phyloP scores from a whole-genome alignment of 2,113 vertebrate species.

The Cyanoramphus novaezelandiae region DNA sequence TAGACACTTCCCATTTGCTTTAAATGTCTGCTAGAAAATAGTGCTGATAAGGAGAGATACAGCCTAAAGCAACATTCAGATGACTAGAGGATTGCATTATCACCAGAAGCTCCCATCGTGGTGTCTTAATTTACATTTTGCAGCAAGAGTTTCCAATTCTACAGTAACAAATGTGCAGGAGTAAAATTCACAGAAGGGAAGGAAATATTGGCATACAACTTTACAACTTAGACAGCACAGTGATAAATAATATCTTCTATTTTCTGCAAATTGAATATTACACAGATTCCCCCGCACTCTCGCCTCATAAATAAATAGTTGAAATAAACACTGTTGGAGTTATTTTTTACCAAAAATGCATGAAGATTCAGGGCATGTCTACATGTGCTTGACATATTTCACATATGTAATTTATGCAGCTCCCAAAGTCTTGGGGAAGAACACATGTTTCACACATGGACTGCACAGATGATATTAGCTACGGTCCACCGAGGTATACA shows the following conservation, averaged over 20 bases:
- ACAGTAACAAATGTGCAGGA: slow-evolving; percentile 6
- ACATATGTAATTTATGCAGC: slow-evolving; percentile 75
- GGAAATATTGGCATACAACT: neutral
- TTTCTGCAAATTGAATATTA: slow-evolving; percentile 16
- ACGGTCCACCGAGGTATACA: slow-evolving; percentile 46
- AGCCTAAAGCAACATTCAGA: neutral
- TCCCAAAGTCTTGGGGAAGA: slow-evolving; percentile 55
- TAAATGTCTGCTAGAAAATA: slow-evolving; percentile 1
- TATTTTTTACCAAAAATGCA: slow-evolving; percentile 27
- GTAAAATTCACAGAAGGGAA: slow-evolving; percentile 28
- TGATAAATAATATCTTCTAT: slow-evolving; percentile 23
- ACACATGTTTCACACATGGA: slow-evolving; percentile 76
- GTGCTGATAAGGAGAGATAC: neutral
- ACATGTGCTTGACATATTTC: slow-evolving; percentile 75
- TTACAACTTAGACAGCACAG: neutral
- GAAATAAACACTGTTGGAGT: neutral
- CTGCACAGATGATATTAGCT: slow-evolving; percentile 65
- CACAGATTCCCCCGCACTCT: neutral
- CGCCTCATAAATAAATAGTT: neutral
- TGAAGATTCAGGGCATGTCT: slow-evolving; percentile 60
- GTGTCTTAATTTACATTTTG: slow-evolving; percentile 55
- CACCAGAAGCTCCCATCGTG: neutral
- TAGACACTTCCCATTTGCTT: neutral
- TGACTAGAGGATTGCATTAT: neutral
- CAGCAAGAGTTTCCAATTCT: neutral